phyloP scores from a whole-genome alignment of 2,113 vertebrate genomes.

The Pseudorasbora parva region DNA sequence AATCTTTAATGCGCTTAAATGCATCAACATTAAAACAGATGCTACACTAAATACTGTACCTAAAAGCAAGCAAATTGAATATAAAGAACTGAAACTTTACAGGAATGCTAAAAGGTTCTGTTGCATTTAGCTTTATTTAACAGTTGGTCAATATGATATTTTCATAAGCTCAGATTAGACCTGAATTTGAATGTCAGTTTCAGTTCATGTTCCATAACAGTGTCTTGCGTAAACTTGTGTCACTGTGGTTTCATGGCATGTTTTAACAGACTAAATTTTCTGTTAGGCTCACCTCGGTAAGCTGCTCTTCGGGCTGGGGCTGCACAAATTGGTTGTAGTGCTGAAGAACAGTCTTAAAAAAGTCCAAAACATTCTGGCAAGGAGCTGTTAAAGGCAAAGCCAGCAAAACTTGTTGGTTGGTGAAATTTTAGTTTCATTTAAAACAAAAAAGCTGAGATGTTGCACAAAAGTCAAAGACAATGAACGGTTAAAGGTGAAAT shows the following conservation, averaged over 20 bases:
- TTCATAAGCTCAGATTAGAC: conserved; percentile 44
- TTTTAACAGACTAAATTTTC: neutral
- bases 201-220: conserved; percentile 47
- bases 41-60: neutral
- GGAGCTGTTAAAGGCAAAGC: conserved; percentile 79
- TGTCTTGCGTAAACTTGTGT: conserved; percentile 21
- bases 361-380: conserved; percentile 95
- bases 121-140: conserved; percentile 46
- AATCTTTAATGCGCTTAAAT: neutral
- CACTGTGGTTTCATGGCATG: neutral
- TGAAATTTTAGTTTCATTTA: neutral
- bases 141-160: conserved; percentile 45
- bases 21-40: neutral
- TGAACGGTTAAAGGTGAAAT: neutral
- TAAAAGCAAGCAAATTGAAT: conserved; percentile 19
- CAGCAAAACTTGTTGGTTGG: neutral
- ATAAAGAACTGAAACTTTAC: neutral
- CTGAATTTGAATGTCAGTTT: conserved; percentile 53
- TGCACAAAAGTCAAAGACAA: neutral
- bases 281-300: conserved; percentile 83
- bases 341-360: conserved; percentile 93
- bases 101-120: conserved; percentile 2
- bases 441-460: neutral
- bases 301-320: conserved; percentile 86
- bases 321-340: conserved; percentile 92